Base-by-base conservation (phyloP, 2,797 vertebrate species). In the Coranthus polyacanthus region DNA sequence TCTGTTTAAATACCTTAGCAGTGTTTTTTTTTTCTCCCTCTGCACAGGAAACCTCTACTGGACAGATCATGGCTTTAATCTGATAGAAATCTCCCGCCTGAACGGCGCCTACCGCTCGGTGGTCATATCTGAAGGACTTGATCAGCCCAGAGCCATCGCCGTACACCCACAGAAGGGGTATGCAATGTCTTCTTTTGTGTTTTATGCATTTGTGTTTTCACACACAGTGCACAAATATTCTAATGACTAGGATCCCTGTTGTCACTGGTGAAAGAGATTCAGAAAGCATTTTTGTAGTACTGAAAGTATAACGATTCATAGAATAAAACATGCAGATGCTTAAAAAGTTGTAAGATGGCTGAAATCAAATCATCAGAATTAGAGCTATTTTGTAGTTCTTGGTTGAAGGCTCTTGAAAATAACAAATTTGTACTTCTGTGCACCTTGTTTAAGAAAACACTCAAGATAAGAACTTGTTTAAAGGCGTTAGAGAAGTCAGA, bases 131-230 rank as follows among this genome's bases (percentile, higher is more conserved):
- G 95, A 96, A 84, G 96, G 95, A 37, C 92, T 99, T 53, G 98
- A 99, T 88, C 97, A 99, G 83, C 98, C 98, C 0, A 92, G 96
- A 87, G 97, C 97, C 74, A 93, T 99, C 16, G 94, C 97, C 5
- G 95, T 98, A 10, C 96, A 99, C 86, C 98, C 98, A 76, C 95
- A 96, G 68, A 96, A 98, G 91, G 98, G 98, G 98, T 99, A 95
- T 21, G 71, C n/a, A 8, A 9, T 38, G 20, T n/a, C 6, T 45
- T 11, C 12, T 17, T 41, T 29, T 67, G 10, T 41, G 17, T 29
- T 59, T 46, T 64, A 12, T 37, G 12, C 22, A 3, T 20, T 41
- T 24, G 17, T 34, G 10, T 29, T 39, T 39, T 65, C 11, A 20
- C 1, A 7, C 45, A 17, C 6, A 7, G 2, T 5, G 16, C 11